Conservation (phyloP, 2,797 vertebrate genomes). For the Silurus aristotelis region DNA sequence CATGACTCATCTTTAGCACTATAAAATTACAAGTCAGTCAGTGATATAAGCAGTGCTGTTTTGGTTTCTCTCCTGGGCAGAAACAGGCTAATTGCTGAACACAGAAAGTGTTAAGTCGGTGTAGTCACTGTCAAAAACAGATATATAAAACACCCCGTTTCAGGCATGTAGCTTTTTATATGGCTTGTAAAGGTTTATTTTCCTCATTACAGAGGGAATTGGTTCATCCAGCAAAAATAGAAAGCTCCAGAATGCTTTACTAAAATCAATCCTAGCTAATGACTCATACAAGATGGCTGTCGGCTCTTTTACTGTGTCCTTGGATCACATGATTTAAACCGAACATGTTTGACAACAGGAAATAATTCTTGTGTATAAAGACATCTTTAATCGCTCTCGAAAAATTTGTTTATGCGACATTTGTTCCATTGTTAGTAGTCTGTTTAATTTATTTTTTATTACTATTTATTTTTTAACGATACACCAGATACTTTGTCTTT, state of each 20-base stretch:
- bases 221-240: not conserved
- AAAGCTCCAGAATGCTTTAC: not conserved
- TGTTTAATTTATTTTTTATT: not conserved
- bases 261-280: not conserved
- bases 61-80: not conserved
- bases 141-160: not conserved
- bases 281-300: conserved; percentile 6
- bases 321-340: not conserved
- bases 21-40: not conserved
- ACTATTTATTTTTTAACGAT: no score
- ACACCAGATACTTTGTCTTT: not conserved
- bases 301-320: not conserved
- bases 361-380: not conserved
- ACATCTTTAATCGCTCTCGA: not conserved
- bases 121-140: conserved; percentile 5
- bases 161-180: not conserved
- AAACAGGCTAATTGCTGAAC: not conserved
- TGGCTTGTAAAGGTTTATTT: not conserved
- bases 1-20: not conserved
- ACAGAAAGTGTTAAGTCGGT: not conserved
- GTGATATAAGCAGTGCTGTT: not conserved
- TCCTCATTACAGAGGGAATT: not conserved
- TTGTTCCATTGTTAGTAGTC: not conserved
- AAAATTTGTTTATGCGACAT: not conserved
- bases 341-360: not conserved